Conservation (phyloP, 2,113 vertebrate genomes). For the Xenopus laevis region DNA sequence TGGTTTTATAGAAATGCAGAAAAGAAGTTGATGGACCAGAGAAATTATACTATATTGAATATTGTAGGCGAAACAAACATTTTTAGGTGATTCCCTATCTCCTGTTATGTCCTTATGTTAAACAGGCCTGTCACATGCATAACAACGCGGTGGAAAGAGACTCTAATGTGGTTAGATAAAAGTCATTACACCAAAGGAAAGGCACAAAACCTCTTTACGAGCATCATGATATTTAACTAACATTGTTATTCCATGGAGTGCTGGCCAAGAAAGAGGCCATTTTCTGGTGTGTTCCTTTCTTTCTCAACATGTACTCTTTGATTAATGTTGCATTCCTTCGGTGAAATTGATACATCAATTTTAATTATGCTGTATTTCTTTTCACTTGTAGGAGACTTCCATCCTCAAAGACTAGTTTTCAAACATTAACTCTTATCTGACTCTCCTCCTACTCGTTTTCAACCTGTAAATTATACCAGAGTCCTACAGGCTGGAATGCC, state of each 20-base stretch:
- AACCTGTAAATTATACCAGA: constrained; percentile 53
- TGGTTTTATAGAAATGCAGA: no score
- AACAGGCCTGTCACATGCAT: no score
- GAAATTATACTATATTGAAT: no score
- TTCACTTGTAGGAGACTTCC: constrained; percentile 50
- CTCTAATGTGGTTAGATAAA: no score
- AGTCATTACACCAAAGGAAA: neutral
- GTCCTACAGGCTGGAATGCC: constrained; percentile 47
- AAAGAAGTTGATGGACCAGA: no score
- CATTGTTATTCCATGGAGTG: constrained; percentile 5
- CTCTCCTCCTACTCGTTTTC: constrained; percentile 31
- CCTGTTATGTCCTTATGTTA: no score
- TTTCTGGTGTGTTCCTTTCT: constrained; percentile 16
- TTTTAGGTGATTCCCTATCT: no score
- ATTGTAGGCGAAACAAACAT: no score
- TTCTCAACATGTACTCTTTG: constrained; percentile 45
- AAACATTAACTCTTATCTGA: constrained; percentile 58
- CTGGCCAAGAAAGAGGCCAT: constrained; percentile 12
- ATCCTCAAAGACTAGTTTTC: constrained; percentile 57
- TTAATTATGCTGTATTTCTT: constrained; percentile 54
- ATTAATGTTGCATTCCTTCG: constrained; percentile 55
- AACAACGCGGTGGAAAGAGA: no score
- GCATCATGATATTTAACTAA: neutral
- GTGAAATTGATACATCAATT: constrained; percentile 57
- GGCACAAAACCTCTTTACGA: neutral